Conservation (phyloP, 2,888 invertebrate genomes). For the Xanthorhoe spadicearia region DNA sequence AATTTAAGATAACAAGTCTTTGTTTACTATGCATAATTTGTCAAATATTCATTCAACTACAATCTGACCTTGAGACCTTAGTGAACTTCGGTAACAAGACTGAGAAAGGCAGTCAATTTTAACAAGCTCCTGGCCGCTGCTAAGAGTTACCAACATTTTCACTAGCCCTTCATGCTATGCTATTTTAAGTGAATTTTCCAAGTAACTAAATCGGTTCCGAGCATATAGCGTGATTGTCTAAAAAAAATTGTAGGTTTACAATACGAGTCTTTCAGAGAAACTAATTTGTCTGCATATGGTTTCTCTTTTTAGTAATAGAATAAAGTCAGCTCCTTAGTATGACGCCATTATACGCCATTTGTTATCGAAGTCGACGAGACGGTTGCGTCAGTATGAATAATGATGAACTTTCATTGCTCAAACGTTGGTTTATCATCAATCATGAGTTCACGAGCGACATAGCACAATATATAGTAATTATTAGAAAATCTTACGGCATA, state of each 20-base stretch:
- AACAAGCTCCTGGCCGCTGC: neutral
- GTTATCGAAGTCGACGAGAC: conserved; percentile 43
- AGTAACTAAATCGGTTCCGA: neutral
- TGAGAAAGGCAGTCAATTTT: neutral
- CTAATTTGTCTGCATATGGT: neutral
- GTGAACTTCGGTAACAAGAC: neutral
- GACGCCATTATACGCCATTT: conserved; percentile 33
- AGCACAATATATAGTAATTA: conserved; percentile 2
- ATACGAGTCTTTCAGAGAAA: neutral
- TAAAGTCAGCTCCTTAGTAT: conserved; percentile 12
- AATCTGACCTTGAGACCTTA: neutral
- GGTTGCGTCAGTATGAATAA: conserved; percentile 54
- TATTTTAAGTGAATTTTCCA: neutral
- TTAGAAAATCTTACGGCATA: neutral
- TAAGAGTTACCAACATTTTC: neutral
- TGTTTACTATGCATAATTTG: too few species aligned
- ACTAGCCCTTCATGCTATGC: neutral
- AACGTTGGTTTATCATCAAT: conserved; percentile 47
- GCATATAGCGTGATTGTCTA: neutral
- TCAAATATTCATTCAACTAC: too few species aligned
- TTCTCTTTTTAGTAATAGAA: conserved; percentile 2
- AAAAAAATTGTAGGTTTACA: neutral
- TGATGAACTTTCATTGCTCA: conserved; percentile 48
- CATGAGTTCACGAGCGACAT: conserved; percentile 22
- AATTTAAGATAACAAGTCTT: too few species aligned